A percentile compares a stretch with the other conserved stretches of the same genome.
phyloP scores from a whole-genome alignment of 2,888 invertebrate genomes.

The Eristalinus sepulchralis region DNA sequence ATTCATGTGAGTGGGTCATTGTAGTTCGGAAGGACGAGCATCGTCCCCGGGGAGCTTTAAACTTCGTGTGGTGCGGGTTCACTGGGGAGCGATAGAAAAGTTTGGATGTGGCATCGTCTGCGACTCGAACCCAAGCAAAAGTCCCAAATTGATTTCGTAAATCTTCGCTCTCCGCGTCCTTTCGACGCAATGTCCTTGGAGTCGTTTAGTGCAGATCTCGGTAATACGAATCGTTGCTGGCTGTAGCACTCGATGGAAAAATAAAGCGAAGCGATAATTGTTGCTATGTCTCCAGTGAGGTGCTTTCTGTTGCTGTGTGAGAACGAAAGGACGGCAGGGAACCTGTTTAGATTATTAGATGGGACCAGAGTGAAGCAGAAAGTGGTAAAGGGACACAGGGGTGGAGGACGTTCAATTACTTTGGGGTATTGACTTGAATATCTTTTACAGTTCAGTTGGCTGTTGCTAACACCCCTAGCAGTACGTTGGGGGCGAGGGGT shows the following conservation, averaged over 20 bases:
- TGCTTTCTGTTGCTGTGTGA: background rate
- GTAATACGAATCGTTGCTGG: slow-evolving; percentile 31
- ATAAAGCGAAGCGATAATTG: slow-evolving; percentile 68
- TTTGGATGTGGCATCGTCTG: slow-evolving; percentile 33
- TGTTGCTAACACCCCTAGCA: slow-evolving; percentile 32
- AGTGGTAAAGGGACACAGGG: background rate
- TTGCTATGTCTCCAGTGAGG: slow-evolving; percentile 59
- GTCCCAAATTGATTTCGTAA: slow-evolving; percentile 67
- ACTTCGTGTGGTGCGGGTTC: slow-evolving; percentile 30
- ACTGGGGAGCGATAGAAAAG: slow-evolving; percentile 46
- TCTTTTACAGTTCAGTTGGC: slow-evolving; percentile 53
- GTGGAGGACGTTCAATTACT: slow-evolving; percentile 46
- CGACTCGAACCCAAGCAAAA: slow-evolving; percentile 9
- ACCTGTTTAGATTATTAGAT: slow-evolving; percentile 37
- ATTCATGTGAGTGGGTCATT: background rate
- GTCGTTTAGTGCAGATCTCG: slow-evolving; percentile 38
- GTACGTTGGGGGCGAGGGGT: slow-evolving; percentile 7
- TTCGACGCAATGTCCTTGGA: slow-evolving; percentile 39
- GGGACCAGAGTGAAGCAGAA: background rate
- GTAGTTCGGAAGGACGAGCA: slow-evolving; percentile 15
- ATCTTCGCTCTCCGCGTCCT: slow-evolving; percentile 49
- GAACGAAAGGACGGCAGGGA: slow-evolving; percentile 26
- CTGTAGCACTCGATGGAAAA: slow-evolving; percentile 25
- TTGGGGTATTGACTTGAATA: slow-evolving; percentile 57
- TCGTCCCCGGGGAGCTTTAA: slow-evolving; percentile 61